These are phyloP conservation scores for Entelurus aequoreus DNA, from an alignment of 2,113 vertebrate species.

Conservation along the genomic window DNA sequence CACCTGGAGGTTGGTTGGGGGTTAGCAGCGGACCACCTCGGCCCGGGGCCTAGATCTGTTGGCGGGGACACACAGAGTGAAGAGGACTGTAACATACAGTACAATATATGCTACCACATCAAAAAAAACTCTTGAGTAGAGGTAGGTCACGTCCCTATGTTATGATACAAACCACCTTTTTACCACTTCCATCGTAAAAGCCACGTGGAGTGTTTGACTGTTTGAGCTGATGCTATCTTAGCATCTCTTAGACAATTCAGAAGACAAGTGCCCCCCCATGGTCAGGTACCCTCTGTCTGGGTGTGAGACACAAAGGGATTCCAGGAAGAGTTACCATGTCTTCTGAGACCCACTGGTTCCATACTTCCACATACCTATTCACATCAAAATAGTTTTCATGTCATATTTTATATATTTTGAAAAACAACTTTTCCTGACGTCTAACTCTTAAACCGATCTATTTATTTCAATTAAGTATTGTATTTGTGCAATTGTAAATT, in stretches of 20 bases:
- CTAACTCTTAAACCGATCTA: too few relatives aligned
- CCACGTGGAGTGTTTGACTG: constrained; percentile 18
- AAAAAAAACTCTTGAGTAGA: constrained; percentile 7
- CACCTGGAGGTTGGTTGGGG: constrained; percentile 78
- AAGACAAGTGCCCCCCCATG: neutral
- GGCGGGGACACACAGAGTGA: constrained; percentile 65
- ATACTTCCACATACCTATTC: constrained; percentile 15
- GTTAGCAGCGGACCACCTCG: constrained; percentile 61
- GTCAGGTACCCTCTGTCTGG: constrained; percentile 33
- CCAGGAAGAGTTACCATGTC: constrained; percentile 22
- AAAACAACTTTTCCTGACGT: too few relatives aligned
- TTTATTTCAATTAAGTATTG: too few relatives aligned
- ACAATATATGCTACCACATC: constrained; percentile 33
- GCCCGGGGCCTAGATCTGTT: constrained; percentile 76
- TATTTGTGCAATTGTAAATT: too few relatives aligned
- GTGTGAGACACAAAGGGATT: constrained; percentile 27
- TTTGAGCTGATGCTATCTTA: constrained; percentile 18
- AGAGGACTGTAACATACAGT: constrained; percentile 39
- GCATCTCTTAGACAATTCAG: too few relatives aligned
- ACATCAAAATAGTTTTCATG: too few relatives aligned
- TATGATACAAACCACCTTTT: constrained; percentile 13
- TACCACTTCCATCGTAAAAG: constrained; percentile 29
- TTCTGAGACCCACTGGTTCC: constrained; percentile 47
- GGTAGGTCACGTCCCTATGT: constrained; percentile 23
- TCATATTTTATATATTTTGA: too few relatives aligned